These are phyloP conservation scores for Sycobia sp. DNA, from an alignment of 1,140 invertebrate genomes.

Conservation along the genomic window DNA sequence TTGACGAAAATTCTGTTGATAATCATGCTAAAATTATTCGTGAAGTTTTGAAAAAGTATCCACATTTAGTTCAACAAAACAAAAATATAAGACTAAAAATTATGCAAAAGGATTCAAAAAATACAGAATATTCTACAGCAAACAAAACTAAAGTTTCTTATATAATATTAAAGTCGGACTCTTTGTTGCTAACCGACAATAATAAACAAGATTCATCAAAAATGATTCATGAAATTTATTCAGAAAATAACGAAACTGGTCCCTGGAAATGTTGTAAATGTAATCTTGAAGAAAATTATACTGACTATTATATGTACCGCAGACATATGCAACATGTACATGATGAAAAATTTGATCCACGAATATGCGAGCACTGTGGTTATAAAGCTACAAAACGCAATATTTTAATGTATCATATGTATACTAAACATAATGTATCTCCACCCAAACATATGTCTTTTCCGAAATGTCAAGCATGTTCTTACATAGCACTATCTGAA, in stretches of 20 bases:
- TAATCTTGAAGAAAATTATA: constrained; percentile 69
- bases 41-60: constrained; percentile 85
- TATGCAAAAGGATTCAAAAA: constrained; percentile 65
- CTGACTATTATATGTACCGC: constrained; percentile 76
- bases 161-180: constrained; percentile 63
- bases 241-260: constrained; percentile 52
- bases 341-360: constrained; percentile 77
- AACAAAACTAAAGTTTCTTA: constrained; percentile 61
- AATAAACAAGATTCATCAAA: constrained; percentile 42
- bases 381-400: constrained; percentile 76
- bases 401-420: constrained; percentile 79
- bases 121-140: constrained; percentile 46
- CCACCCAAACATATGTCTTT: constrained; percentile 74
- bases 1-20: constrained; percentile 59
- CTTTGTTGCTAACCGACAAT: constrained; percentile 48
- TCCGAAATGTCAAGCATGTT: constrained; percentile 77
- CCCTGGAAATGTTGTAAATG: constrained; percentile 62
- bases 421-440: constrained; percentile 77
- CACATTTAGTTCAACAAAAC: constrained; percentile 82
- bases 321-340: constrained; percentile 82
- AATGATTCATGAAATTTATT: constrained; percentile 9
- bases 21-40: constrained; percentile 85
- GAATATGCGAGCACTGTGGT: constrained; percentile 84
- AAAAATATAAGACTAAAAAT: constrained; percentile 88
- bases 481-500: constrained; percentile 74